Conservation (phyloP, 1,140 invertebrate species). For the Anastrepha obliqua region DNA sequence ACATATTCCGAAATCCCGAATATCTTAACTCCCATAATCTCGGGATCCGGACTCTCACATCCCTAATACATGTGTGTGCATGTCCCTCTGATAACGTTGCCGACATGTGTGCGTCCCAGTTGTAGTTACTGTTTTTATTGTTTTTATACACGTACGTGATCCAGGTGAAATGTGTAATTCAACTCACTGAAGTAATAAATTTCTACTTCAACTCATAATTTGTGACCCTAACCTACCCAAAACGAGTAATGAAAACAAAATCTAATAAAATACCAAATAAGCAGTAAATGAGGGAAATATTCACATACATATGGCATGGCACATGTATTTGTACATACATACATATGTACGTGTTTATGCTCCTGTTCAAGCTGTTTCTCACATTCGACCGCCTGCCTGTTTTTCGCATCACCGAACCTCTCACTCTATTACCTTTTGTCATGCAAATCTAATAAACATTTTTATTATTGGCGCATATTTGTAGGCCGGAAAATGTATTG, state of each 20-base stretch:
- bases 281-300: not conserved
- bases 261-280: constrained; percentile 22
- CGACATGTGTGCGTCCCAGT: constrained; percentile 9
- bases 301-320: not conserved
- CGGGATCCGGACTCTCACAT: too few species aligned
- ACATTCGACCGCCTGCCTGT: not conserved
- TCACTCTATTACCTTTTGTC: constrained; percentile 34
- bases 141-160: constrained; percentile 1
- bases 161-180: constrained; percentile 20
- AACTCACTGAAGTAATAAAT: constrained; percentile 25
- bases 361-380: too few species aligned
- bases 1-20: too few species aligned
- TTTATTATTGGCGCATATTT: constrained; percentile 22
- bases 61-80: not conserved
- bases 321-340: not conserved
- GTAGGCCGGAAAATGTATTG: not conserved
- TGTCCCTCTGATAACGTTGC: not conserved
- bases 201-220: constrained; percentile 28
- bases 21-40: too few species aligned
- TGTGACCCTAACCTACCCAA: constrained; percentile 42
- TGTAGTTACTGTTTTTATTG: not conserved
- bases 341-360: not conserved
- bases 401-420: not conserved
- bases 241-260: not conserved
- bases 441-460: constrained; percentile 43